Conservation (phyloP, 2,113 vertebrate species). For the Strix aluco region DNA sequence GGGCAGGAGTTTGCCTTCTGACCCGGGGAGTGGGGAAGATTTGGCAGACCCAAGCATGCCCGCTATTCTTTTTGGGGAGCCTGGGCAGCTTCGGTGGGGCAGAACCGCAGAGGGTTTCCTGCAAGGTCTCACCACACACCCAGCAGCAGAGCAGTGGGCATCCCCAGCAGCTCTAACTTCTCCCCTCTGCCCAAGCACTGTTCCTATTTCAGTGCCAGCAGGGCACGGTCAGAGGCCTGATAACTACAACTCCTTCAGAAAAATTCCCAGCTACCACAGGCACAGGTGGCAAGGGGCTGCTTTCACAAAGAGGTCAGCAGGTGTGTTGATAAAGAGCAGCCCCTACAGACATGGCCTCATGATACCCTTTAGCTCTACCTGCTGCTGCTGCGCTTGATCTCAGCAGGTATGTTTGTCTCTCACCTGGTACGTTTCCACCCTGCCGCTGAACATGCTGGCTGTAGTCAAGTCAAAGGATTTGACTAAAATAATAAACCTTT, state of each 20-base stretch:
- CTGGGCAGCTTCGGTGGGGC: no score
- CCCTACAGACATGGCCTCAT: neutral
- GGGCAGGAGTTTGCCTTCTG: neutral
- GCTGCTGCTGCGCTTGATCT: neutral
- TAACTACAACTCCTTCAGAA: neutral
- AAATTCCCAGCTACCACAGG: neutral
- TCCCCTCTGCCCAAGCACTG: neutral
- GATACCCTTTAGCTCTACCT: neutral
- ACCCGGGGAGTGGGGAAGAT: neutral
- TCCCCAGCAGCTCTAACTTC: neutral
- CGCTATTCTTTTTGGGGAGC: rapidly evolving
- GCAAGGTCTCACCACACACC: neutral
- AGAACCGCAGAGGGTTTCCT: neutral
- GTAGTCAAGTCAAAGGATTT: neutral
- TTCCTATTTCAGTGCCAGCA: neutral
- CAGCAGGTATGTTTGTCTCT: neutral
- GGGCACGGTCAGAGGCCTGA: rapidly evolving
- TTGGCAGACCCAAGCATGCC: neutral
- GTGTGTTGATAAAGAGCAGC: neutral
- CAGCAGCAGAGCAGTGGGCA: neutral
- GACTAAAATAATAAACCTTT: neutral
- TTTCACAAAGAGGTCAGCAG: neutral
- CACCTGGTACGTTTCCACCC: neutral
- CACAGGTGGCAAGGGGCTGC: neutral
- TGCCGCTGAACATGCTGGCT: neutral